Base-by-base conservation (phyloP, 1,140 invertebrate genomes). In the Drosophila equinoxialis region DNA sequence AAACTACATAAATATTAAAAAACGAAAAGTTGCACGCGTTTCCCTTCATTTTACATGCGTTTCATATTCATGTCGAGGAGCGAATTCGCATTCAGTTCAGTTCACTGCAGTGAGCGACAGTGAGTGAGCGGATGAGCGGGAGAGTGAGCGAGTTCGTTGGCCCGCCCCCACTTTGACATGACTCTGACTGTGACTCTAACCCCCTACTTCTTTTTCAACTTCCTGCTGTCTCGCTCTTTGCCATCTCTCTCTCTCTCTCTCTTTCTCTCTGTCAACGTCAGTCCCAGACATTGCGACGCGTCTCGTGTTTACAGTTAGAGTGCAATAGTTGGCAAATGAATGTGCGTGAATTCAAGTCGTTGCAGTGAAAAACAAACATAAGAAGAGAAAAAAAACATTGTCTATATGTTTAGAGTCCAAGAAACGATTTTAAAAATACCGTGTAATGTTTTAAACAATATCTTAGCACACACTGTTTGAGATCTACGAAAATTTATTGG, bases 11-110 rank as follows among this genome's bases (percentile, higher is more conserved):
- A 64, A 45, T 20, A 48, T 23, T 35, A 63, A 8, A 62, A 45
- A 33, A 63, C 20, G 2, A 48, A 51, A 78, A 79, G 68, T 79
- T 76, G 76, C 68, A 62, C 81, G 83, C 76, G 70, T 87, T 82
- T 87, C 83, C 83, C 83, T 70, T 82, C 76, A 71, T 86, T 87
- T 87, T 87, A 74, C 83, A 87, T 86, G 79, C 83, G 79, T 79
- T 86, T 87, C 83, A 82, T 87, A 83, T 89, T 89, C 79, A 80
- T 80, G 84, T 83, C 70, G 83, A 51, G 79, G 59, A 71, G 81
- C 67, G 20, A 48, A 42, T 68, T 68, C 37, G 59, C 65, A 63
- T 57, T 75, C 63, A 77, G 58, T 51, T 59, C 57, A 59, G 57
- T 59, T 59, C 57, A 59, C 57, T 58, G 55, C n/a, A 59, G 33